Base-by-base conservation (phyloP, 2,113 vertebrate species). In the Megaceryle torquata region DNA sequence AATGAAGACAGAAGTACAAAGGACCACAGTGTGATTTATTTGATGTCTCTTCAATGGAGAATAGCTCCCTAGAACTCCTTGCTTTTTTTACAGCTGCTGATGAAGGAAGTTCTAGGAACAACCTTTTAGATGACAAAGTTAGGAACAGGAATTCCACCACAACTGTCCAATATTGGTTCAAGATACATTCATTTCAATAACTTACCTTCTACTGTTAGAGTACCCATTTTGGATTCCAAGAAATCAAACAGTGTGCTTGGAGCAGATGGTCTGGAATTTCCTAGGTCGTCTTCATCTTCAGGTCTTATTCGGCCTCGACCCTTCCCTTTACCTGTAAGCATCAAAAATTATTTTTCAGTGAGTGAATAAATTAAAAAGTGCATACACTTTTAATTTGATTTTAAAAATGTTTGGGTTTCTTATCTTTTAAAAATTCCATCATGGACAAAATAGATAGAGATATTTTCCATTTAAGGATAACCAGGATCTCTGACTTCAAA, bases 221-320 rank as follows among this genome's bases (percentile, higher is more conserved):
- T 98, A 77, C 99, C 99, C 99, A 99, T 99, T 97, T 99, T 99
- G 57, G 99, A 99, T 96, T 99, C 99, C 90, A 99, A 96, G 96
- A 99, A 99, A 96, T 99, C 99, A 97, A 99, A 99, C 39, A 99
- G 97, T 10, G 99, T 99, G 97, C 99, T 99, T 33, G 99, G 99
- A 86, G 98, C 99, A 74, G 99, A 99, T 1, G 99, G 99, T 93
- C 99, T 98, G 93, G 98, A 97, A 33, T 98, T 99, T 83, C 98
- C 97, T 51, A 98, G 95, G n/a, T 99, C 99, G 33, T 99, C 98
- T 48, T 99, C 99, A 68, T 99, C 99, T 95, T 99, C 99, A 83
- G 98, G 96, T 96, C 98, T 98, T 95, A 98, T 97, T 91, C 99
- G 97, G 48, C 99, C 99, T 97, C 99, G 97, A 70, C 99, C 99